These are phyloP conservation scores for Lycophotia porphyrea DNA, from an alignment of 2,888 invertebrate genomes.

Conservation along the genomic window DNA sequence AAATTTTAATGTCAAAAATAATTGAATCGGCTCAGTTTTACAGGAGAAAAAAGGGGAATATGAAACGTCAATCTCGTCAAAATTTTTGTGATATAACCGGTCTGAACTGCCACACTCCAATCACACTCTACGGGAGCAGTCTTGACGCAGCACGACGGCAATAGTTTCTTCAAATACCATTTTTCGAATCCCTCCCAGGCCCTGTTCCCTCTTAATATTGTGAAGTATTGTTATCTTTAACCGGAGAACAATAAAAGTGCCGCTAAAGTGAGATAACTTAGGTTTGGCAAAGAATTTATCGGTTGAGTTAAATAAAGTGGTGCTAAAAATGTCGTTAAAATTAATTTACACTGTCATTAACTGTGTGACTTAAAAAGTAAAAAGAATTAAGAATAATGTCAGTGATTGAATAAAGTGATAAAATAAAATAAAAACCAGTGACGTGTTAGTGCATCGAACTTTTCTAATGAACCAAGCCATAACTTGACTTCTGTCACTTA, in stretches of 20 bases:
- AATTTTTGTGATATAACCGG: too few species aligned
- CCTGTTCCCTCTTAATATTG: constrained; percentile 21
- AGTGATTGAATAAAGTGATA: constrained; percentile 6
- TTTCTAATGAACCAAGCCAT: not conserved
- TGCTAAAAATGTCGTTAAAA: constrained; percentile 7
- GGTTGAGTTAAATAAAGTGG: constrained; percentile 16
- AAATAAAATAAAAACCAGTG: not conserved
- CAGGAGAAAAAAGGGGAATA: too few species aligned
- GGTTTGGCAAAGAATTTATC: constrained; percentile 1
- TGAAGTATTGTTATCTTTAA: constrained; percentile 31
- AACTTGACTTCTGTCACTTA: not conserved
- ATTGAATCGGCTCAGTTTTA: too few species aligned
- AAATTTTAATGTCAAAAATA: too few species aligned
- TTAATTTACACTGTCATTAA: constrained; percentile 4
- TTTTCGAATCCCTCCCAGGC: too few species aligned
- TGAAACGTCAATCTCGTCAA: too few species aligned
- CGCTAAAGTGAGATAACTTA: constrained; percentile 16
- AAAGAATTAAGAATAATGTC: not conserved
- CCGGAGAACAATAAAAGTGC: constrained; percentile 31
- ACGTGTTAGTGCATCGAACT: constrained; percentile 38
- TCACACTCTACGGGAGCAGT: too few species aligned
- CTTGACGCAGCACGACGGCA: too few species aligned
- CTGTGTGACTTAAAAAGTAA: not conserved
- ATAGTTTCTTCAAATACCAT: too few species aligned
- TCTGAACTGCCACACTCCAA: too few species aligned